Evolutionary conservation across 2,888 invertebrate genomes (phyloP), one percentile per base, ranked within the genome.

Genomic region (Hipparchia semele): DNA sequence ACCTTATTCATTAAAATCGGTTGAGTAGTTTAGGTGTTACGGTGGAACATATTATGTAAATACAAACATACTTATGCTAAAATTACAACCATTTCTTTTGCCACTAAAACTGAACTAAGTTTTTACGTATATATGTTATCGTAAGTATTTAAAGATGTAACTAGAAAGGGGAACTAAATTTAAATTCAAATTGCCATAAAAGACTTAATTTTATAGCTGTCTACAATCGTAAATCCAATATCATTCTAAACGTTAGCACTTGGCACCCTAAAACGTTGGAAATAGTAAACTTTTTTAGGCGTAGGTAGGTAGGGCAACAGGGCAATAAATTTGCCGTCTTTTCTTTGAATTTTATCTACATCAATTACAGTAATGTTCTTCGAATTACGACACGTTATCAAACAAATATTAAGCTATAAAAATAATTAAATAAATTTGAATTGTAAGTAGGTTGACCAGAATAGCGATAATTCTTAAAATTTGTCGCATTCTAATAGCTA

Each of bases 221-320:
- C 69, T n/a, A 73, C 70, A 72, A 73, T 67, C 76, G 71, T 74
- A 73, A 76, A 73, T 72, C 65, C 73, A 70, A 73, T 73, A 73
- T 68, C 58, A 68, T 70, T 73, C 73, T 68, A 77, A 75, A 59
- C 71, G 59, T 51, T 65, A 51, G 73, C 58, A 73, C 69, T 51
- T 65, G 54, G 73, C 58, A 73, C 69, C 66, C 69, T 70, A 58
- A 72, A 66, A 51, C 58, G 62, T 64, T 68, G 70, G 73, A 73
- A 74, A 73, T 58, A 62, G 62, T 54, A 66, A 64, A 71, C 70
- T 73, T 72, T 75, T 74, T 73, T 69, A 69, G 65, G 70, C 10
- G 59, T 60, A 60, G 59, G 59, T 60, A 70, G 46, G 68, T 23
- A 39, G 5, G 46, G 66, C 13, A 39, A 54, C 66, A 61, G 39